These are phyloP conservation scores for Pocillopora grandis DNA, from an alignment of 92 coral and sea anemone species.

Conservation along the genomic window DNA sequence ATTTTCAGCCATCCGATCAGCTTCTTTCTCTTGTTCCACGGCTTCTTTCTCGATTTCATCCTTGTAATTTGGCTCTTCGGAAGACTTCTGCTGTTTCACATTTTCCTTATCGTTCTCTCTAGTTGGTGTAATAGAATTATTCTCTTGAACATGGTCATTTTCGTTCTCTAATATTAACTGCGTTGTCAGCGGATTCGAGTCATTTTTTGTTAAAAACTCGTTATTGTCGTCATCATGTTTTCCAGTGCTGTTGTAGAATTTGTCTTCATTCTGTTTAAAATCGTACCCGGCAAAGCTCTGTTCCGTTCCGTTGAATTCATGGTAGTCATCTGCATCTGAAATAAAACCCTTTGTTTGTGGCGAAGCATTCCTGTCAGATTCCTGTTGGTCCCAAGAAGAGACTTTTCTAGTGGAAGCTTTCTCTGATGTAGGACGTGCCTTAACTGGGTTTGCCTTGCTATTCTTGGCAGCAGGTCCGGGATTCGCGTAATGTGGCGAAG, in stretches of 20 bases:
- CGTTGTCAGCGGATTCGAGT: not conserved
- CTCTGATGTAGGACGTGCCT: conserved; percentile 18
- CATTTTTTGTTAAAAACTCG: not conserved
- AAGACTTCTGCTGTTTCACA: not conserved
- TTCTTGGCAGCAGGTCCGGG: conserved; percentile 3
- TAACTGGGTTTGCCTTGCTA: conserved; percentile 2
- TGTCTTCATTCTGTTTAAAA: conserved; percentile 2
- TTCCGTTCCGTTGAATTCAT: conserved; percentile 5
- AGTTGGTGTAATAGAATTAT: not conserved
- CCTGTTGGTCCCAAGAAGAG: not conserved
- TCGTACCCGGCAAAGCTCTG: conserved; percentile 22
- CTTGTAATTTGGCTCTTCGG: conserved; percentile 42
- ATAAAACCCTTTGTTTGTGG: conserved; percentile 10
- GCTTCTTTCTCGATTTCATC: conserved; percentile 65
- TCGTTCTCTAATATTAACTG: not conserved
- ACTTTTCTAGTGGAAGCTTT: conserved; percentile 32
- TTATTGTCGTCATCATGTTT: not conserved
- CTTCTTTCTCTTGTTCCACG: conserved; percentile 58
- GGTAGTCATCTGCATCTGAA: conserved; percentile 11
- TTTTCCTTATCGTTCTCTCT: not conserved
- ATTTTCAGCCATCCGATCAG: conserved; percentile 54
- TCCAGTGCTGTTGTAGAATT: conserved; percentile 1
- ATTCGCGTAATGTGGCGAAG: conserved; percentile 10
- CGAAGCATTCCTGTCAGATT: not conserved
- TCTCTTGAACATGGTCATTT: not conserved